Conservation (phyloP, 2,888 invertebrate species). For the Empis stercorea region DNA sequence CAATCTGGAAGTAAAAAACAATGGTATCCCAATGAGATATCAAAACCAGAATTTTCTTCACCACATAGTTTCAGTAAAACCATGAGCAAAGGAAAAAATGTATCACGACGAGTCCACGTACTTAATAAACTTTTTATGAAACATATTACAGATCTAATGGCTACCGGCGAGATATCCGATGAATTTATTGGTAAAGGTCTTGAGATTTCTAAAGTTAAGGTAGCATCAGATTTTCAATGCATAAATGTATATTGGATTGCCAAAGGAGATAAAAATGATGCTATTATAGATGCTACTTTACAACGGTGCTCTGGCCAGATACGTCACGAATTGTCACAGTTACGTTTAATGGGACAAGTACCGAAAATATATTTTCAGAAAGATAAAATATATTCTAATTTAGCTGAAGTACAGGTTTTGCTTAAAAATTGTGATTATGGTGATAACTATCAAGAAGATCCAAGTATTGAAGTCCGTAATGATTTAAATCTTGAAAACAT, state of each 20-base stretch:
- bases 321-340: slow-evolving; percentile 58
- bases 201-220: slow-evolving; percentile 58
- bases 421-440: slow-evolving; percentile 54
- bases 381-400: slow-evolving; percentile 44
- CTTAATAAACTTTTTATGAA: slow-evolving; percentile 73
- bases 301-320: slow-evolving; percentile 44
- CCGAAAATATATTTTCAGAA: slow-evolving; percentile 62
- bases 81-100: no score
- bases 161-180: slow-evolving; percentile 51
- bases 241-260: slow-evolving; percentile 64
- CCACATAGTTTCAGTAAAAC: not conserved
- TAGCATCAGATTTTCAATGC: slow-evolving; percentile 50
- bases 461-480: slow-evolving; percentile 30
- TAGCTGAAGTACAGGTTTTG: slow-evolving; percentile 46
- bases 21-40: not conserved
- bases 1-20: not conserved
- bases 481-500: slow-evolving; percentile 10
- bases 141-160: slow-evolving; percentile 63
- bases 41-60: not conserved
- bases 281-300: slow-evolving; percentile 43
- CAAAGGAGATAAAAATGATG: slow-evolving; percentile 33
- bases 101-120: slow-evolving; percentile 27
- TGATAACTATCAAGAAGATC: slow-evolving; percentile 41
- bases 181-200: slow-evolving; percentile 48
- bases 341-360: slow-evolving; percentile 61